A percentile compares a stretch with the other conserved stretches of the same genome.
These are phyloP conservation scores for Pseudochaenichthys georgianus DNA, from an alignment of 2,797 vertebrate genomes.

Conservation along the genomic window DNA sequence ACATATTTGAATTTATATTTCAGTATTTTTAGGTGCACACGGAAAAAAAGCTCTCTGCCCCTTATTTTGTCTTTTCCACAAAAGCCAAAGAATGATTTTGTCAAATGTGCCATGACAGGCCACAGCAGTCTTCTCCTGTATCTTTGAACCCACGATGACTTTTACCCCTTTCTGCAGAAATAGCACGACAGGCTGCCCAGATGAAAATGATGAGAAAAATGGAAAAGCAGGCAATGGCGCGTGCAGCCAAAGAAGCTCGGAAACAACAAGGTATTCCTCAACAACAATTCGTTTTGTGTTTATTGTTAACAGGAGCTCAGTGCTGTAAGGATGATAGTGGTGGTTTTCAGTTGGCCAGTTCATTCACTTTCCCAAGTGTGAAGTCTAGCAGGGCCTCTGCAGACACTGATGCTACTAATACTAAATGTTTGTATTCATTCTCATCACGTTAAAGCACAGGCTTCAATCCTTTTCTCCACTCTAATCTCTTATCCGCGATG, in stretches of 20 bases:
- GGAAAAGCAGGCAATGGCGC: conserved; percentile 96
- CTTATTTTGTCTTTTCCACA: not conserved
- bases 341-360: conserved; percentile 37
- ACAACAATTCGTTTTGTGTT: not conserved
- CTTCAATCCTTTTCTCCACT: conserved; percentile 60
- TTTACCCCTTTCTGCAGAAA: conserved; percentile 86
- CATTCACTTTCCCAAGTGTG: conserved; percentile 41
- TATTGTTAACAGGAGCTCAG: conserved; percentile 12
- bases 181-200: conserved; percentile 96
- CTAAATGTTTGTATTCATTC: conserved; percentile 49
- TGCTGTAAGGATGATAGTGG: conserved; percentile 23
- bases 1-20: conserved; percentile 5
- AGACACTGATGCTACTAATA: conserved; percentile 31
- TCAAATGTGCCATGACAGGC: conserved; percentile 16
- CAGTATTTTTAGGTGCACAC: not conserved
- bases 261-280: conserved; percentile 92
- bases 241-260: conserved; percentile 97
- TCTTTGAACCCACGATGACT: conserved; percentile 19
- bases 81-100: not conserved
- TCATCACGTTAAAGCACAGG: conserved; percentile 44
- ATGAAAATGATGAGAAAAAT: conserved; percentile 98
- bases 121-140: conserved; percentile 18
- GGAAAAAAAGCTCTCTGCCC: not conserved
- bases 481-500: conserved; percentile 48
- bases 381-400: conserved; percentile 38